These are phyloP conservation scores for Eutolmus rufibarbis DNA, from an alignment of 2,888 invertebrate species.

Conservation along the genomic window DNA sequence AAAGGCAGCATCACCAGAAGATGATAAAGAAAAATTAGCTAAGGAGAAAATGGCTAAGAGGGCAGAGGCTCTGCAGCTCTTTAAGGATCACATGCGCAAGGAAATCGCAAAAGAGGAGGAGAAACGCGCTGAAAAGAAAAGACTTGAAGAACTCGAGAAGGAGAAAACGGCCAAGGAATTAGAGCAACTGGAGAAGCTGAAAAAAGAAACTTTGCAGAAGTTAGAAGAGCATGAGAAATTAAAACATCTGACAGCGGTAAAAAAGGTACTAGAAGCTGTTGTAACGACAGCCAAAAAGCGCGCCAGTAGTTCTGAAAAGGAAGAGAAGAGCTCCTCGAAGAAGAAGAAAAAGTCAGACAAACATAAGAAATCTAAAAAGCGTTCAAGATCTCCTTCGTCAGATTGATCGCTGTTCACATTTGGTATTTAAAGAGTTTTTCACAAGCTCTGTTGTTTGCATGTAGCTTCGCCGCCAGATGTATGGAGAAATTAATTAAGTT, in stretches of 20 bases:
- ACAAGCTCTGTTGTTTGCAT: not conserved
- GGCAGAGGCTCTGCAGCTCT: constrained; percentile 64
- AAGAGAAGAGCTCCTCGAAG: constrained; percentile 46
- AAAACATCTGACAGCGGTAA: constrained; percentile 51
- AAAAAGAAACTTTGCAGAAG: constrained; percentile 59
- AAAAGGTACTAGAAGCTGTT: constrained; percentile 50
- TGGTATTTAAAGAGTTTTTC: not conserved
- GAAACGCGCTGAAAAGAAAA: constrained; percentile 64
- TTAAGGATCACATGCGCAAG: constrained; percentile 70
- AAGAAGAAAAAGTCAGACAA: constrained; percentile 53
- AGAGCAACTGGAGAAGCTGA: constrained; percentile 59
- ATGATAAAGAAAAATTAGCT: constrained; percentile 57
- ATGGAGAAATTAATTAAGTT: not conserved
- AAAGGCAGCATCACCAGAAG: not conserved
- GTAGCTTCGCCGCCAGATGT: not conserved
- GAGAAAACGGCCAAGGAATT: constrained; percentile 58
- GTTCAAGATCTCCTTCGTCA: constrained; percentile 56
- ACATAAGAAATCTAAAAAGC: constrained; percentile 59
- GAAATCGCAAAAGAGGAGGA: constrained; percentile 67
- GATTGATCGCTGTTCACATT: not conserved
- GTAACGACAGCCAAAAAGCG: constrained; percentile 46
- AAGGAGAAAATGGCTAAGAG: constrained; percentile 63
- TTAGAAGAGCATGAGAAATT: constrained; percentile 57
- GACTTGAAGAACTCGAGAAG: constrained; percentile 58
- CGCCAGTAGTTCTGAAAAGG: constrained; percentile 47